Conservation (phyloP, 2,113 vertebrate species). For the Suncus etruscus region DNA sequence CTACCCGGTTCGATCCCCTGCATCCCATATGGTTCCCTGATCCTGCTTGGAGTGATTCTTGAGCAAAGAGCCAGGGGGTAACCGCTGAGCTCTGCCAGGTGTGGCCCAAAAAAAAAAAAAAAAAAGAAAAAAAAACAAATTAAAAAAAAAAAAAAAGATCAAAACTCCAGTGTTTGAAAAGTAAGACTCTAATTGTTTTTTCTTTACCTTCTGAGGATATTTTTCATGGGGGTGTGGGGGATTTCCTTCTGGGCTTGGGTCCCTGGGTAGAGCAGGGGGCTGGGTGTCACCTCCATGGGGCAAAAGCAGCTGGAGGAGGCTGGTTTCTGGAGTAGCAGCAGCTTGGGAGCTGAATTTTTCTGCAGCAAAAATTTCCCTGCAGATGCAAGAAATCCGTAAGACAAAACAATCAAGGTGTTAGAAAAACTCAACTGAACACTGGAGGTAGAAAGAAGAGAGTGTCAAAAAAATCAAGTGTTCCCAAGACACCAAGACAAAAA, state of each 20-base stretch:
- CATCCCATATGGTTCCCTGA: too few relatives aligned
- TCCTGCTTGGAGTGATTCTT: too few relatives aligned
- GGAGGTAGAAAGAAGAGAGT: background rate
- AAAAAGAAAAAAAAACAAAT: background rate
- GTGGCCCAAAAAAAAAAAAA: too few relatives aligned
- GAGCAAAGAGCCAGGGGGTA: too few relatives aligned
- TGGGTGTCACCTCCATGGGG: background rate
- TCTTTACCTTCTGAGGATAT: too few relatives aligned
- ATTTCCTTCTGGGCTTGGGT: too few relatives aligned
- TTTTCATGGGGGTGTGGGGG: too few relatives aligned
- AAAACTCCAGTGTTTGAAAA: constrained; percentile 1
- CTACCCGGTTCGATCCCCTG: too few relatives aligned
- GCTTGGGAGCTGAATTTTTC: background rate
- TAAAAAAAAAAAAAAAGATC: background rate
- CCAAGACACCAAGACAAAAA: background rate
- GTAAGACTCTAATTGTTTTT: too few relatives aligned
- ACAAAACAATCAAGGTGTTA: constrained; percentile 68
- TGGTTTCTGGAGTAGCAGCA: background rate
- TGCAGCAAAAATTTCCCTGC: background rate
- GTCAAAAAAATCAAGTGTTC: background rate
- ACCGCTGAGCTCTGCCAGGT: too few relatives aligned
- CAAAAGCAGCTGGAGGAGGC: background rate
- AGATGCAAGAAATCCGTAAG: too few relatives aligned
- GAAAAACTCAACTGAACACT: background rate
- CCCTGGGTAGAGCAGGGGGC: too few relatives aligned